phyloP scores from a whole-genome alignment of 2,888 invertebrate genomes.

The Lydus trimaculatus region DNA sequence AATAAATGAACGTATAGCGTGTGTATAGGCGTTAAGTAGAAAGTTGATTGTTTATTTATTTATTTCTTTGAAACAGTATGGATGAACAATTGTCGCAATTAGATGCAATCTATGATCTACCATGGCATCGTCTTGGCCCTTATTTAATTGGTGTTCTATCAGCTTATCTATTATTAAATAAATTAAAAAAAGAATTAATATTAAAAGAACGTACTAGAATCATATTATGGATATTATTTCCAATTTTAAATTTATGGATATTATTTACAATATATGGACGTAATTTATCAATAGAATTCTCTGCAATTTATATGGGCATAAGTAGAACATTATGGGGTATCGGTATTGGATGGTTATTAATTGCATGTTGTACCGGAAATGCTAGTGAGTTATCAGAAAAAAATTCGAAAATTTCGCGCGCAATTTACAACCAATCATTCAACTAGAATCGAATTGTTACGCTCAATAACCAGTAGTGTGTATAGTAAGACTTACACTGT shows the following conservation, averaged over 20 bases:
- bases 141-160: conserved; percentile 62
- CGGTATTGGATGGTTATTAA: conserved; percentile 65
- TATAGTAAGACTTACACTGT: no score
- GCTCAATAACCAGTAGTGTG: no score
- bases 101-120: conserved; percentile 62
- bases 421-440: background rate
- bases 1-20: no score
- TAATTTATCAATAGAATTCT: conserved; percentile 59
- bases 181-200: conserved; percentile 49
- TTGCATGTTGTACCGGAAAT: conserved; percentile 62
- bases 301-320: conserved; percentile 63
- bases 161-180: conserved; percentile 60
- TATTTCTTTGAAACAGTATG: conserved; percentile 49
- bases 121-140: conserved; percentile 63
- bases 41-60: no score
- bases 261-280: conserved; percentile 59
- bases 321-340: conserved; percentile 65
- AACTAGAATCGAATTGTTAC: background rate
- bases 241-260: conserved; percentile 57
- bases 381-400: background rate
- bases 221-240: conserved; percentile 56
- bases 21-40: no score
- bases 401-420: background rate
- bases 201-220: conserved; percentile 43
- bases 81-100: conserved; percentile 57